Evolutionary conservation across 2,797 vertebrate genomes (phyloP), one percentile per base, ranked within the genome.

Genomic region (Karalla daura): DNA sequence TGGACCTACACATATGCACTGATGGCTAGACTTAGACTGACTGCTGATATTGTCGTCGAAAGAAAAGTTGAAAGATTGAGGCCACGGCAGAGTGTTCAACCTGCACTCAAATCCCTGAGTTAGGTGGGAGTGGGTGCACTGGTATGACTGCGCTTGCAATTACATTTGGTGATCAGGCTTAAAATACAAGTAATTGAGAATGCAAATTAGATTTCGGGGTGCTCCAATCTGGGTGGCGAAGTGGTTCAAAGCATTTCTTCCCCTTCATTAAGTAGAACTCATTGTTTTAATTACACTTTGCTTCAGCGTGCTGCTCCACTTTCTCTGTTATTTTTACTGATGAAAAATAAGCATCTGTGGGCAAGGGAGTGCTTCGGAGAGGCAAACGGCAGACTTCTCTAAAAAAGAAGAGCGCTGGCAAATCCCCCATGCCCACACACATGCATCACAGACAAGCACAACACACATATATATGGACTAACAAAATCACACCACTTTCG

Each of bases 281-380:
- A 90, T 90, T 91, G 90, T 91, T 92, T 91, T 91, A 93, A 93
- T 92, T 88, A 92, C 87, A 89, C 73, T 85, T 77, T 49, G 66
- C 70, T 83, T 87, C 53, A 64, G 77, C 73, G 74, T 78, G 76
- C 68, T 89, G 88, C 74, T 92, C 83, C 63, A 91, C 84, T 90
- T 91, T 90, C 77, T 50, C 55, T 81, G 76, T 88, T 90, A 83
- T 86, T 91, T 88, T 80, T 85, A 75, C 83, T 78, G 83, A 83
- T 84, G 74, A 76, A 86, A 90, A 84, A 87, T 67, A 84, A 87
- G 76, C 71, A 88, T 81, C 74, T 70, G 58, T 47, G 63, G 60
- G 72, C 76, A 61, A 61, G 56, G 60, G 73, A 79, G 72, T 63
- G 78, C 67, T 66, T 85, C 54, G 63, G 58, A 72, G 71, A 84